Base-by-base conservation (phyloP, 1,140 invertebrate genomes). In the Agraylea sexmaculata region DNA sequence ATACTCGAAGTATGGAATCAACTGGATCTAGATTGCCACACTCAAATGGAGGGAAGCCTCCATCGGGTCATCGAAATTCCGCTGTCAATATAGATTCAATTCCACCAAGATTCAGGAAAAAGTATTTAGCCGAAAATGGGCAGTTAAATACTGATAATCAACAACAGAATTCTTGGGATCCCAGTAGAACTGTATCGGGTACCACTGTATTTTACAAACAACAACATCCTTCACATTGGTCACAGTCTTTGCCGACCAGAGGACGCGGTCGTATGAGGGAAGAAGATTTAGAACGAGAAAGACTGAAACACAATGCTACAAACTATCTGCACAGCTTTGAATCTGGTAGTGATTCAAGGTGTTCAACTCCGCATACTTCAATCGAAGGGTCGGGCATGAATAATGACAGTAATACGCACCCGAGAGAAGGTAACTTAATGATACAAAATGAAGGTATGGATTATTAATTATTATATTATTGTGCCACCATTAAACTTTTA, bases 1-100 rank as follows among this genome's bases (percentile, higher is more conserved):
- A 68, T 32, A 68, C 62, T 36, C 56, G 62, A 47, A 68, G 65
- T 50, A 68, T 68, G 65, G 65, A 68, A 45, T 59, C 64, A 22
- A 64, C 62, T 49, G 58, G 58, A 54, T 11, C 46, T 53, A 39
- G 55, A 60, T 29, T 57, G 21, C 27, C n/a, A 3, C 38, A 44
- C 28, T 53, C 58, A 36, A 53, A 56, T 21, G 62, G 62, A 43
- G 62, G 60, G 11, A 68, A 68, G 42, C 65, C 65, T 46, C 65
- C 65, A 4, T 60, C 60, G 16, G 65, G 65, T 20, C 51, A 64
- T 40, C 56, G 65, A 49, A 66, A 66, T 48, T 68, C 65, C 32
- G 55, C 61, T 21, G 58, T 50, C 55, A 66, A 68, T 49, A 48
- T 68, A 51, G 64, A 68, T 40, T 63, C 62, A 51, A 51, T 68